Evolutionary conservation across 1,140 invertebrate species (phyloP).

Genomic region (Camponotus pennsylvanicus): DNA sequence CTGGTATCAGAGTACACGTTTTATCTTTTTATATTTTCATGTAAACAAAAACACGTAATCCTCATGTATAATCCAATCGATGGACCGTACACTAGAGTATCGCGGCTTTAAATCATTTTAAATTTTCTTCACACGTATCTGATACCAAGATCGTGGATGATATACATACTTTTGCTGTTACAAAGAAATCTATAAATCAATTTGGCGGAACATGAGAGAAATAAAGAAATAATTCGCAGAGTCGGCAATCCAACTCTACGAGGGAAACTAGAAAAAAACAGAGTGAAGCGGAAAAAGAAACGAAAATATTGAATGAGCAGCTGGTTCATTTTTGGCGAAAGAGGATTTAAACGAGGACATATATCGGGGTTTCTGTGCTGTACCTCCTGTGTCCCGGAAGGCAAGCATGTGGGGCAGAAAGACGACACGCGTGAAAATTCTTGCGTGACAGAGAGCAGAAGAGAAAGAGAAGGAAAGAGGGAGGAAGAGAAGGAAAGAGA

Average conservation of each 20-base stretch:
- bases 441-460: slow-evolving; percentile 56
- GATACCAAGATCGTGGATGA: slow-evolving; percentile 27
- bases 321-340: neutral
- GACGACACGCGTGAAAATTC: slow-evolving; percentile 80
- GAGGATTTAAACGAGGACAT: slow-evolving; percentile 25
- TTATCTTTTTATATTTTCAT: slow-evolving; percentile 16
- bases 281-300: slow-evolving; percentile 19
- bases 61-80: slow-evolving; percentile 33
- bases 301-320: slow-evolving; percentile 28
- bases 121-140: slow-evolving; percentile 38
- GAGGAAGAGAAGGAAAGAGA: neutral
- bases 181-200: slow-evolving; percentile 21
- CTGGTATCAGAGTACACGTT: slow-evolving; percentile 11
- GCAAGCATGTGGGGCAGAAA: slow-evolving; percentile 84
- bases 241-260: neutral
- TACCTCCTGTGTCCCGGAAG: slow-evolving; percentile 84
- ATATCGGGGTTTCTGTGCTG: slow-evolving; percentile 69
- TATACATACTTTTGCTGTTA: slow-evolving; percentile 14
- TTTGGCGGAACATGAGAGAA: slow-evolving; percentile 47
- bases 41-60: neutral
- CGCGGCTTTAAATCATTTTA: slow-evolving; percentile 7
- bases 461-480: neutral
- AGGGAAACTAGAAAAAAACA: neutral
- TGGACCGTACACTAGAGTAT: slow-evolving; percentile 8
- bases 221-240: slow-evolving; percentile 24